These are phyloP conservation scores for Lamproptera curius DNA, from an alignment of 2,888 invertebrate species.

Conservation along the genomic window DNA sequence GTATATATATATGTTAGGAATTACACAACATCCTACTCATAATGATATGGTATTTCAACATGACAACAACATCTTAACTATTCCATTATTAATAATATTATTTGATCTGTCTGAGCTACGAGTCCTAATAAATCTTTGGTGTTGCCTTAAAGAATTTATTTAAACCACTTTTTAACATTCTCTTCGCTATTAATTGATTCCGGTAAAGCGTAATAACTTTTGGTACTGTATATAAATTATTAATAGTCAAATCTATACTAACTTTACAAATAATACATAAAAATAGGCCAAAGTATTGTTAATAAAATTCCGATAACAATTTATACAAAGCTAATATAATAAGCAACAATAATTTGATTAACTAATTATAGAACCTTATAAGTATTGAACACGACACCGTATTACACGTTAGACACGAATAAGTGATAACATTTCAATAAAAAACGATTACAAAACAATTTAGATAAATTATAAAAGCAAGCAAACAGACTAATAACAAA, in stretches of 20 bases:
- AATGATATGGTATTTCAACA: slow-evolving; percentile 53
- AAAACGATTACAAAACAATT: no score
- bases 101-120: slow-evolving; percentile 3
- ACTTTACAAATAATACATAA: background rate
- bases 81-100: background rate
- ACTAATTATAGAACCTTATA: no score
- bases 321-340: background rate
- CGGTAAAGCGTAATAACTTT: slow-evolving; percentile 1
- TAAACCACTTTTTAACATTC: background rate
- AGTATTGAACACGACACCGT: slow-evolving; percentile 5
- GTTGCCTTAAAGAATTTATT: slow-evolving; percentile 13
- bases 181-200: background rate
- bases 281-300: slow-evolving; percentile 14
- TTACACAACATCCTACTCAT: slow-evolving; percentile 30
- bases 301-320: slow-evolving; percentile 9
- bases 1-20: slow-evolving; percentile 39
- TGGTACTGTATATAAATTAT: slow-evolving; percentile 13
- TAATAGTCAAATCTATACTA: background rate
- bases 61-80: slow-evolving; percentile 20
- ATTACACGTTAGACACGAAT: background rate
- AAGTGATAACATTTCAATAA: no score
- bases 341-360: no score
- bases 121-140: slow-evolving; percentile 19
- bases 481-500: no score
- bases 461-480: no score